Evolutionary conservation across 2,113 vertebrate genomes (phyloP).

Genomic region (Lasiurus borealis): DNA sequence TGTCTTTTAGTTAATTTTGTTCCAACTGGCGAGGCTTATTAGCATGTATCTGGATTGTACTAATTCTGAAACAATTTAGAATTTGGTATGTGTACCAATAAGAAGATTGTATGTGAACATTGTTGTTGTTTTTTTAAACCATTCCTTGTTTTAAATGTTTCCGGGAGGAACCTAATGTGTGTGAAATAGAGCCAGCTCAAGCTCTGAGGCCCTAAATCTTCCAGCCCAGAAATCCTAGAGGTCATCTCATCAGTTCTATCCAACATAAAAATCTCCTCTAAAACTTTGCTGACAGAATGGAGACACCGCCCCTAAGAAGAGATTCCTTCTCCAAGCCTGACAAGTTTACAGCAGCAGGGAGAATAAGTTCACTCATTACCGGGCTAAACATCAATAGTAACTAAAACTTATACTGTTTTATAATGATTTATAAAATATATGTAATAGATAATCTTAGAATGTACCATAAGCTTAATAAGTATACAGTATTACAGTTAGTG

Average conservation of each 20-base stretch:
- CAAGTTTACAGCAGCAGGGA: neutral
- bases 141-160: constrained; percentile 18
- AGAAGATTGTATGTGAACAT: neutral
- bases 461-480: neutral
- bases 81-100: neutral
- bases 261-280: neutral
- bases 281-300: neutral
- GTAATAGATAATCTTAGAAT: neutral
- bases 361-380: neutral
- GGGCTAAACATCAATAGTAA: neutral
- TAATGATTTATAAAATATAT: neutral
- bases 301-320: neutral
- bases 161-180: neutral
- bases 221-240: neutral
- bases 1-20: constrained; percentile 58
- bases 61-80: constrained; percentile 35
- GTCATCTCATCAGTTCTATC: neutral
- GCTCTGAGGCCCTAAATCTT: neutral
- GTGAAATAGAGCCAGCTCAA: neutral
- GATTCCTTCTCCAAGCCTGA: neutral
- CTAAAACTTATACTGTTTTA: neutral
- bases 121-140: neutral
- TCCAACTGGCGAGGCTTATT: neutral
- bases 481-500: neutral
- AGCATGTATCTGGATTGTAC: neutral